Conservation (phyloP, 1,140 invertebrate species). For the Harpegnathos saltator region DNA sequence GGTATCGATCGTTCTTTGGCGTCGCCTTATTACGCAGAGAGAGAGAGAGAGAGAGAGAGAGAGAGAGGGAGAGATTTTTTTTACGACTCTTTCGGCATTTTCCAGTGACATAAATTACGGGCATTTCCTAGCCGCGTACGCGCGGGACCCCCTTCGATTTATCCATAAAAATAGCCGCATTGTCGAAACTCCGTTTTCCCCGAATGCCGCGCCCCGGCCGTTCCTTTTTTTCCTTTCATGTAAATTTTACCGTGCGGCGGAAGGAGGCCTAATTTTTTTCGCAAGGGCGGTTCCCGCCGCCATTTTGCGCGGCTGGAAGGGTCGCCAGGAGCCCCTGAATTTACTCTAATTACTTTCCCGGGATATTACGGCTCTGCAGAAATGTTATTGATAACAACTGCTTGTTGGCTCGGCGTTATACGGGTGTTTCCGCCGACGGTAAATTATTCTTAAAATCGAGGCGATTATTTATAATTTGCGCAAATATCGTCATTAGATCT, state of each 20-base stretch:
- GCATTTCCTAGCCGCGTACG: slow-evolving; percentile 64
- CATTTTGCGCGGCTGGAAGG: slow-evolving; percentile 81
- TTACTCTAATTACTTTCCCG: slow-evolving; percentile 83
- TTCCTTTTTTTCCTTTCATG: slow-evolving; percentile 76
- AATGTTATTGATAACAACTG: slow-evolving; percentile 82
- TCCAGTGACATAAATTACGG: slow-evolving; percentile 74
- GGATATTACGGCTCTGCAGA: slow-evolving; percentile 77
- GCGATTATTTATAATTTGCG: slow-evolving; percentile 68
- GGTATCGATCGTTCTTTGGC: slow-evolving; percentile 48
- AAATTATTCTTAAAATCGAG: slow-evolving; percentile 64
- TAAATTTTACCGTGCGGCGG: slow-evolving; percentile 78
- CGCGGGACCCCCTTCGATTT: slow-evolving; percentile 73
- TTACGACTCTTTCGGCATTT: slow-evolving; percentile 67
- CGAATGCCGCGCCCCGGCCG: slow-evolving; percentile 72
- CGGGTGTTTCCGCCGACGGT: slow-evolving; percentile 43
- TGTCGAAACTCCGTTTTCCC: slow-evolving; percentile 74
- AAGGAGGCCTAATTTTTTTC: slow-evolving; percentile 81
- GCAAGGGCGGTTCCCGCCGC: slow-evolving; percentile 81
- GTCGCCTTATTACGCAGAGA: slow-evolving; percentile 57
- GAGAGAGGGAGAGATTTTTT: too few relatives aligned
- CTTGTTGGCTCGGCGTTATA: slow-evolving; percentile 70
- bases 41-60: too few relatives aligned
- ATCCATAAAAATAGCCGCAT: slow-evolving; percentile 72
- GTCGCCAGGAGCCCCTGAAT: slow-evolving; percentile 80
- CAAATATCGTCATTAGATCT: slow-evolving; percentile 50